Evolutionary conservation across 1,140 invertebrate species (phyloP).

Genomic region (Hormaphis cornu): DNA sequence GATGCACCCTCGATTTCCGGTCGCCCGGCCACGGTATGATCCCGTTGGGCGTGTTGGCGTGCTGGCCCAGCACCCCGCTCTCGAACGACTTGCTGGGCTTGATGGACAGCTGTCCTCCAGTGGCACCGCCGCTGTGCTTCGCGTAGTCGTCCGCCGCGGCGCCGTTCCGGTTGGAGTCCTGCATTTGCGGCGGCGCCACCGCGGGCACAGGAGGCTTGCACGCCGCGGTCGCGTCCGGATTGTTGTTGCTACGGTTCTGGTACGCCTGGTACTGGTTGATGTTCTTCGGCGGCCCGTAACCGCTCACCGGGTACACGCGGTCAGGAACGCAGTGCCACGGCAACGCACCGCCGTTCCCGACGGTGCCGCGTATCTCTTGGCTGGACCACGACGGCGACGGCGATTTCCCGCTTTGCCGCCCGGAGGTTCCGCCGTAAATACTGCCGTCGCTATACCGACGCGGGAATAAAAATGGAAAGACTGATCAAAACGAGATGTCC

Average conservation of each 20-base stretch:
- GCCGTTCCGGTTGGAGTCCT: neutral
- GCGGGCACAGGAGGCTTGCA: neutral
- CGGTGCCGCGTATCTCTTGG: slow-evolving; percentile 35
- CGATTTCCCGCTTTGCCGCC: neutral
- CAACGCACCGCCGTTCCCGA: slow-evolving; percentile 30
- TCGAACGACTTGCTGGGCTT: slow-evolving; percentile 26
- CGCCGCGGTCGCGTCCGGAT: neutral
- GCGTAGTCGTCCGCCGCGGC: neutral
- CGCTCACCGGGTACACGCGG: slow-evolving; percentile 15
- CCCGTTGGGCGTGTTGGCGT: slow-evolving; percentile 32
- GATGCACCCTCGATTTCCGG: neutral
- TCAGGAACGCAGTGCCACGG: slow-evolving; percentile 27
- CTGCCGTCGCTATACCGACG: neutral
- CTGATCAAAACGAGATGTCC: too few relatives aligned
- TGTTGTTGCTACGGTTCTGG: slow-evolving; percentile 2
- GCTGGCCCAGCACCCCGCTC: slow-evolving; percentile 21
- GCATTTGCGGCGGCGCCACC: neutral
- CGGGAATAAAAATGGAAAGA: too few relatives aligned
- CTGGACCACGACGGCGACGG: slow-evolving; percentile 24
- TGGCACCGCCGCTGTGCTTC: neutral
- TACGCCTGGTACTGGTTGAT: slow-evolving; percentile 5
- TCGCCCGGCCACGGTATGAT: slow-evolving; percentile 32
- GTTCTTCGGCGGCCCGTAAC: slow-evolving; percentile 1
- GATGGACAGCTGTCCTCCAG: neutral
- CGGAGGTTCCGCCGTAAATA: neutral